Conservation (phyloP, 2,113 vertebrate species). For the Andinoacara biseriatus region DNA sequence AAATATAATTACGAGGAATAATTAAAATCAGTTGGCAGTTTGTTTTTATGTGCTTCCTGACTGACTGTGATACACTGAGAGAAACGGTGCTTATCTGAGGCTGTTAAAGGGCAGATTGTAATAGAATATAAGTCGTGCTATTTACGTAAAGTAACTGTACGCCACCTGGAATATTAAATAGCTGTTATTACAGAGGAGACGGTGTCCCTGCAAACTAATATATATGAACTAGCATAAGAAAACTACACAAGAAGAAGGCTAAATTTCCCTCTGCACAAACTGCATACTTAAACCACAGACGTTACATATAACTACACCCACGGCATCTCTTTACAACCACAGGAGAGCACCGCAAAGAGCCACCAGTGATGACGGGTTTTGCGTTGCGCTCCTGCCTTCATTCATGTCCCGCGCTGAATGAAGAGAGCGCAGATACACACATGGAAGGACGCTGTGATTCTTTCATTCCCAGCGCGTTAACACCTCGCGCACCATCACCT, state of each 20-base stretch:
- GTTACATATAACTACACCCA: background rate
- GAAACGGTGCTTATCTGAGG: no score
- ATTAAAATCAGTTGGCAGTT: background rate
- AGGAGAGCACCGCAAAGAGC: background rate
- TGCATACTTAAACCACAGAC: background rate
- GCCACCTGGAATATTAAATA: background rate
- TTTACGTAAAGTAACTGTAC: background rate
- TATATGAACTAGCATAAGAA: background rate
- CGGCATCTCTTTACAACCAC: background rate
- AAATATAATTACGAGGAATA: background rate
- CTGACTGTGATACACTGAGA: no score
- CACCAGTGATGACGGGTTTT: background rate
- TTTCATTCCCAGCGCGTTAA: slow-evolving; percentile 29
- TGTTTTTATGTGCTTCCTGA: background rate
- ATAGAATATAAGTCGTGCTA: no score
- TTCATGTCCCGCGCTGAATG: slow-evolving; percentile 44
- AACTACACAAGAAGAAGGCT: background rate
- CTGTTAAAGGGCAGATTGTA: no score
- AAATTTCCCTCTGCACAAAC: background rate
- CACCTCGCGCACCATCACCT: background rate
- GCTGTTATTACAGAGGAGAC: background rate
- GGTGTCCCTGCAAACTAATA: background rate
- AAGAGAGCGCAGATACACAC: slow-evolving; percentile 19
- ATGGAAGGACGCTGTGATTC: slow-evolving; percentile 4
- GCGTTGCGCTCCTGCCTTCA: slow-evolving; percentile 16